These are phyloP conservation scores for Onychostoma macrolepis DNA, from an alignment of 2,113 vertebrate genomes.

Conservation along the genomic window DNA sequence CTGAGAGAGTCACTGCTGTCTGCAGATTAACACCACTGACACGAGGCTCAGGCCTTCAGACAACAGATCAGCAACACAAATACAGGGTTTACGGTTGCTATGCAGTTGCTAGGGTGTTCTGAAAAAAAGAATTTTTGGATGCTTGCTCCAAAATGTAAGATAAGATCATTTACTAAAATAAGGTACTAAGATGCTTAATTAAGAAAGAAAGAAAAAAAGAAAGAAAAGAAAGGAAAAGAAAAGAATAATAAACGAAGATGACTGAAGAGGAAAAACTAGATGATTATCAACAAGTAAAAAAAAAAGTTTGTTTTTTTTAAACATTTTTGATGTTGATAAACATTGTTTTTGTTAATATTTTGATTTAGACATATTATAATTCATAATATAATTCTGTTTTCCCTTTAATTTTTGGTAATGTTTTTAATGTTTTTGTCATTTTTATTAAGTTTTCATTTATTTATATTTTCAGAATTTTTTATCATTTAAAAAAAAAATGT, in stretches of 20 bases:
- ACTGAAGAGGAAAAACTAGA: neutral
- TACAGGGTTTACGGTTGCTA: neutral
- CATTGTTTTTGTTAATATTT: neutral
- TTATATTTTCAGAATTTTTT: too few species aligned
- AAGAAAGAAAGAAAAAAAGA: too few species aligned
- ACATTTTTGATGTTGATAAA: too few species aligned
- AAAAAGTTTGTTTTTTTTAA: neutral
- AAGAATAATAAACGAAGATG: neutral
- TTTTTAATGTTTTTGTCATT: neutral
- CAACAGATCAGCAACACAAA: conserved; percentile 29
- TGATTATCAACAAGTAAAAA: neutral
- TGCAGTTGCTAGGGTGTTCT: too few species aligned
- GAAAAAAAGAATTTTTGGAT: too few species aligned
- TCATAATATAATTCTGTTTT: too few species aligned
- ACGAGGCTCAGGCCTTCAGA: conserved; percentile 16
- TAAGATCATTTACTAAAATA: too few species aligned
- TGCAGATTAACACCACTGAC: conserved; percentile 46
- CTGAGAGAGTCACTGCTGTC: neutral
- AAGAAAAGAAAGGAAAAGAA: fast-evolving
- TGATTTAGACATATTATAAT: neutral
- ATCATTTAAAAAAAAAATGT: too few species aligned
- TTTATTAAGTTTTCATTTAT: neutral
- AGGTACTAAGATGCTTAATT: too few species aligned
- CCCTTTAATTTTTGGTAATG: too few species aligned
- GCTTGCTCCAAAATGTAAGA: too few species aligned